These are phyloP conservation scores for Onychomys leucogaster DNA, from an alignment of 2,797 vertebrate genomes.

Conservation along the genomic window DNA sequence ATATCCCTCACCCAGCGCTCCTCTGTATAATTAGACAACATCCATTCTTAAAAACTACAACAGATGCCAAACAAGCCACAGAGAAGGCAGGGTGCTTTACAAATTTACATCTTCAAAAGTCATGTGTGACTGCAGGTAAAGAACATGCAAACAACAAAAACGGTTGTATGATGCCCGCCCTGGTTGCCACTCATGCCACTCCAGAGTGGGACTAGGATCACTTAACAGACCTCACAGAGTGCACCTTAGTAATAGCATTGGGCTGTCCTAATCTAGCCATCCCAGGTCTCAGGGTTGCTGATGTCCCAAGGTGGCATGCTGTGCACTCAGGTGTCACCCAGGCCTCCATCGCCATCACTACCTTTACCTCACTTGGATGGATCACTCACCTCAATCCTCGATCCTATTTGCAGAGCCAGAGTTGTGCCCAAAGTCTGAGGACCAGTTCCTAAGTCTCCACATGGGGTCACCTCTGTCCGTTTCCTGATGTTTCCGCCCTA, in stretches of 20 bases:
- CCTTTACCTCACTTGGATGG: not conserved
- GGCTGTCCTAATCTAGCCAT: constrained; percentile 63
- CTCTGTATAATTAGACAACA: constrained; percentile 91
- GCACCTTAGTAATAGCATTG: constrained; percentile 77
- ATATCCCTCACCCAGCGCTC: constrained; percentile 89
- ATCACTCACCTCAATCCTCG: not conserved
- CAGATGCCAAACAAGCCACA: constrained; percentile 89
- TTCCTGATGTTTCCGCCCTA: not conserved
- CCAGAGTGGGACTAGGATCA: constrained; percentile 62
- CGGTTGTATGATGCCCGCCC: constrained; percentile 80
- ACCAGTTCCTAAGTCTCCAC: no score
- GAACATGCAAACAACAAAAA: constrained; percentile 83
- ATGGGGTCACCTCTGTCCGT: not conserved
- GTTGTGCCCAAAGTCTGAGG: not conserved
- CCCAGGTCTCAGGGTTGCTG: constrained; percentile 76
- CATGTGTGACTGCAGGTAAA: constrained; percentile 86
- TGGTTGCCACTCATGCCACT: constrained; percentile 73
- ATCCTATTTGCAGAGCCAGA: not conserved
- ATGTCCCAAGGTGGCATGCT: constrained; percentile 57
- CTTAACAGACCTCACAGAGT: constrained; percentile 75
- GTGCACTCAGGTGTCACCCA: not conserved
- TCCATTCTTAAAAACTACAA: constrained; percentile 91
- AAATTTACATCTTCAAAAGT: constrained; percentile 89
- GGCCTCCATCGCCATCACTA: accelerated
- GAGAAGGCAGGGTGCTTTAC: constrained; percentile 88